These are phyloP conservation scores for Calonectris borealis DNA, from an alignment of 2,113 vertebrate genomes.

Conservation along the genomic window DNA sequence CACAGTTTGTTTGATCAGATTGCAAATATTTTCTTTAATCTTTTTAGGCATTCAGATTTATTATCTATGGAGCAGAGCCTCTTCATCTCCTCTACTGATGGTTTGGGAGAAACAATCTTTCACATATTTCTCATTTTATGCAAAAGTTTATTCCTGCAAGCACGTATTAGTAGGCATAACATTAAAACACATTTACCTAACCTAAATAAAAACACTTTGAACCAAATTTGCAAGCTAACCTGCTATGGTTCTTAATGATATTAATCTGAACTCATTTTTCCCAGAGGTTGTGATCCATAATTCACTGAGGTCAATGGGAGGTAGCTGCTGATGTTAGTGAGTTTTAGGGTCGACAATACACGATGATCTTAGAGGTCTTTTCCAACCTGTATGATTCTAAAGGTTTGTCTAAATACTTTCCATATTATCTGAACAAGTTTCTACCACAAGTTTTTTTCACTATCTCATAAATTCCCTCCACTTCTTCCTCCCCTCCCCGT, in stretches of 20 bases:
- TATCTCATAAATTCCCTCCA: background rate
- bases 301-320: slow-evolving; percentile 1
- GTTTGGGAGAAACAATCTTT: background rate
- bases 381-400: too few relatives aligned
- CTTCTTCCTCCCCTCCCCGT: background rate
- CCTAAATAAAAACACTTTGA: slow-evolving; percentile 38
- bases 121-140: background rate
- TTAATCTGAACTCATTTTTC: slow-evolving; percentile 11
- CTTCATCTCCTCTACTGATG: background rate
- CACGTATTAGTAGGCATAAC: background rate
- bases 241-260: background rate
- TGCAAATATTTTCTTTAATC: slow-evolving; percentile 56
- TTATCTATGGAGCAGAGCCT: background rate
- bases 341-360: background rate
- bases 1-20: slow-evolving; percentile 52
- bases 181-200: background rate
- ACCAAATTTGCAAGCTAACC: slow-evolving; percentile 18
- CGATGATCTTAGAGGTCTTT: too few relatives aligned
- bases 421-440: background rate
- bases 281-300: background rate
- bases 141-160: background rate
- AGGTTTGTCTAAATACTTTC: background rate
- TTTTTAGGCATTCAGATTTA: slow-evolving; percentile 32
- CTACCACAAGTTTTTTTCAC: background rate
- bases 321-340: background rate